Evolutionary conservation across 2,888 invertebrate genomes (phyloP).

Genomic region (Parnassius mnemosyne): DNA sequence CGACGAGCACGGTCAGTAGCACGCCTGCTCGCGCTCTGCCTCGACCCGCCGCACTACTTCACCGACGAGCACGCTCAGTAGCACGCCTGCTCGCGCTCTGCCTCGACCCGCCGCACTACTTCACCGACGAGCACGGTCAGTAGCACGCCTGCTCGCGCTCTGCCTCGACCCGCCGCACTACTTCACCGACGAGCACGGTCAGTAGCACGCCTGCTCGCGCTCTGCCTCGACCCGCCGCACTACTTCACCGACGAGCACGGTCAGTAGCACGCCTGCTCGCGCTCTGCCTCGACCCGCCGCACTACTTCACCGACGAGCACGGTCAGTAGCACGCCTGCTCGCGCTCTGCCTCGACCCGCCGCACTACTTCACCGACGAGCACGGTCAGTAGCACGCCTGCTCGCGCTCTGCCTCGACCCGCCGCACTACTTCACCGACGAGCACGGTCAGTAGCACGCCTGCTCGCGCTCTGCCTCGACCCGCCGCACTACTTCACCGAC

Average conservation of each 20-base stretch:
- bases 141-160: constrained; percentile 38
- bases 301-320: constrained; percentile 51
- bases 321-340: constrained; percentile 42
- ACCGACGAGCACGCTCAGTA: no score
- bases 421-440: constrained; percentile 58
- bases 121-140: constrained; percentile 45
- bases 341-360: constrained; percentile 53
- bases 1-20: constrained; percentile 45
- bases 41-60: constrained; percentile 33
- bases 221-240: constrained; percentile 58
- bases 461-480: constrained; percentile 46
- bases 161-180: constrained; percentile 60
- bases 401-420: constrained; percentile 49
- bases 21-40: constrained; percentile 40
- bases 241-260: constrained; percentile 51
- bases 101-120: constrained; percentile 61
- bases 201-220: constrained; percentile 36
- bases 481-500: constrained; percentile 59
- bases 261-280: constrained; percentile 39
- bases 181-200: constrained; percentile 49
- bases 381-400: constrained; percentile 41
- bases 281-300: constrained; percentile 54
- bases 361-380: constrained; percentile 53
- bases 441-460: constrained; percentile 40
- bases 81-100: constrained; percentile 40